A percentile compares a stretch with the other conserved stretches of the same genome.
Evolutionary conservation across 2,113 vertebrate genomes (phyloP).

Genomic region (Pachypanchax playfairii): DNA sequence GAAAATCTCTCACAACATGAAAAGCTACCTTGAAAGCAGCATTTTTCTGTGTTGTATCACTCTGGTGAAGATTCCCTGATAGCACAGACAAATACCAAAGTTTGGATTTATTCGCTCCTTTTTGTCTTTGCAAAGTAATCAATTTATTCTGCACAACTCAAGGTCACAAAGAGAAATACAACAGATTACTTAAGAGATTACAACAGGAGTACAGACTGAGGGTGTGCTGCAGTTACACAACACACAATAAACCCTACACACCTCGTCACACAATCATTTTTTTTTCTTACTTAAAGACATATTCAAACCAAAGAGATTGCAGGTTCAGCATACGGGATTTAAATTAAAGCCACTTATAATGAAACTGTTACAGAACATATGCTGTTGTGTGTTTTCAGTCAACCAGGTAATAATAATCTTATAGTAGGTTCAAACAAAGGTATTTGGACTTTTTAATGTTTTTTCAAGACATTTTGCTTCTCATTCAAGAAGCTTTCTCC

Average conservation of each 20-base stretch:
- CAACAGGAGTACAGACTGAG: slow-evolving; percentile 22
- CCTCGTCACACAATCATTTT: neutral
- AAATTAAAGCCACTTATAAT: too few relatives aligned
- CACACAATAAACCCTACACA: slow-evolving; percentile 13
- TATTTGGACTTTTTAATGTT: too few relatives aligned
- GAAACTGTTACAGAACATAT: too few relatives aligned
- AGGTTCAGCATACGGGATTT: too few relatives aligned
- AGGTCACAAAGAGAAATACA: slow-evolving; percentile 40
- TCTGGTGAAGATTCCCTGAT: neutral
- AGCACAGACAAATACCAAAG: slow-evolving; percentile 25
- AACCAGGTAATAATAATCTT: too few relatives aligned
- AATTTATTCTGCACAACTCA: slow-evolving; percentile 38
- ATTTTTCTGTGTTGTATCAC: slow-evolving; percentile 8
- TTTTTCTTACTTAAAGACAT: neutral
- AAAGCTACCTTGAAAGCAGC: slow-evolving; percentile 8
- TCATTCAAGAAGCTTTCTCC: too few relatives aligned
- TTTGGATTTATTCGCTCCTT: slow-evolving; percentile 11
- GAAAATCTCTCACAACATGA: slow-evolving; percentile 23
- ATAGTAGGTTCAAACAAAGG: too few relatives aligned
- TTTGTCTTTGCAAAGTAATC: slow-evolving; percentile 25
- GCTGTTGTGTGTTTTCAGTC: too few relatives aligned
- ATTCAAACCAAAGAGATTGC: neutral
- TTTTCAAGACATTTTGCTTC: too few relatives aligned
- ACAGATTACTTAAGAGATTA: slow-evolving; percentile 37
- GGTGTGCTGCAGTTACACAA: slow-evolving; percentile 10